Conservation (phyloP, 2,797 vertebrate species). For the Gallinago stenura region DNA sequence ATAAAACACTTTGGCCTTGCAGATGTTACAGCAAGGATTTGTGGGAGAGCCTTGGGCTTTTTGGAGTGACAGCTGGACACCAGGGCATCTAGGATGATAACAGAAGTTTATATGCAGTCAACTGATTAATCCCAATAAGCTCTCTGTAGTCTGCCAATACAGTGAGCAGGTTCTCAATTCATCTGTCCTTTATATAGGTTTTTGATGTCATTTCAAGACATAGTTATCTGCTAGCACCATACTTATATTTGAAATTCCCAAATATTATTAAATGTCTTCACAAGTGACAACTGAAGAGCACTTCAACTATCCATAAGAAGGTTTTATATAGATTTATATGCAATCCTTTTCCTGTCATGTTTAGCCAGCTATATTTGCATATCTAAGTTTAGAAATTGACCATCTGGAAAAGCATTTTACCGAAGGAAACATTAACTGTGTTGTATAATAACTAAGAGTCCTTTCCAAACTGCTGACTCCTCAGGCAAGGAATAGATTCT, state of each 20-base stretch:
- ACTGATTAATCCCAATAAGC: background rate
- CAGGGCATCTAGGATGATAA: background rate
- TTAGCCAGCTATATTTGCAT: background rate
- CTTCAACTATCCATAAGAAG: background rate
- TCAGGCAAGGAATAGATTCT: background rate
- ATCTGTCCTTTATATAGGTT: background rate
- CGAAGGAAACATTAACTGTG: background rate
- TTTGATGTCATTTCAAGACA: background rate
- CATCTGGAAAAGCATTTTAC: constrained; percentile 40
- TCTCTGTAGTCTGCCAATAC: rapidly evolving
- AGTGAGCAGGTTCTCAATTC: background rate
- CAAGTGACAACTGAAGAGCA: background rate
- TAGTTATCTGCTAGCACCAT: background rate
- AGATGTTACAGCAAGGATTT: background rate
- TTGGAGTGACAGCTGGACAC: background rate
- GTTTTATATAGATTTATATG: background rate
- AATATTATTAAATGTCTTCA: background rate
- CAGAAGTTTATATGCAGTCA: background rate
- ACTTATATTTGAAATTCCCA: background rate
- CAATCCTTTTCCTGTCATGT: background rate
- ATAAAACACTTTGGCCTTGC: background rate
- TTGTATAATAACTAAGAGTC: constrained; percentile 6
- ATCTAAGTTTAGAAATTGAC: background rate
- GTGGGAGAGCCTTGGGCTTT: background rate
- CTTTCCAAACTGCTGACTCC: constrained; percentile 16